A percentile compares a stretch with the other conserved stretches of the same genome.
These are phyloP conservation scores for Acropternis orthonyx DNA, from an alignment of 2,797 vertebrate species.

Conservation along the genomic window DNA sequence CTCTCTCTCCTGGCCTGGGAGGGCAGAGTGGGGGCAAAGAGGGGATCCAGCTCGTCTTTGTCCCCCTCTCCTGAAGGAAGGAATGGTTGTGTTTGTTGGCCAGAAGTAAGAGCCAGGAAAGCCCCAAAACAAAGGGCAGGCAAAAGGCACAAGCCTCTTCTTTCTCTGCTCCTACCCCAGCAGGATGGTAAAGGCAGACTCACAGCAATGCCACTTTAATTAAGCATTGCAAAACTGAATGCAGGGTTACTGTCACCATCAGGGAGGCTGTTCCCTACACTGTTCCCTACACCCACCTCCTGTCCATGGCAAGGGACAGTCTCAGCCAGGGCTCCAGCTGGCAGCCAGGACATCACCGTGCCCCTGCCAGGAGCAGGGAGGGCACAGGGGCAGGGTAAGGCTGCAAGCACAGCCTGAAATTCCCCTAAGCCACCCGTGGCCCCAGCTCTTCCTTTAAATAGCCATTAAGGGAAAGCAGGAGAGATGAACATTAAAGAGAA, in stretches of 20 bases:
- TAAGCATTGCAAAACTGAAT: not conserved
- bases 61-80: not conserved
- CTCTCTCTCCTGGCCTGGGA: not conserved
- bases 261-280: not conserved
- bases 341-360: not conserved
- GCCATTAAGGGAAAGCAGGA: slow-evolving; percentile 1
- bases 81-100: not conserved
- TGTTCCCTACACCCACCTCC: not conserved
- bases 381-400: not conserved
- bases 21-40: not conserved
- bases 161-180: not conserved
- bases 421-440: not conserved
- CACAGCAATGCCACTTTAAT: not conserved
- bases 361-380: not conserved
- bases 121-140: not conserved
- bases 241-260: not conserved
- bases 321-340: not conserved
- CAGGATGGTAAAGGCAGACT: not conserved
- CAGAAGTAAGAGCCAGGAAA: not conserved
- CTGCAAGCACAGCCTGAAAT: not conserved
- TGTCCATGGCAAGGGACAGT: not conserved
- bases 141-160: accelerated
- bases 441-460: slow-evolving; percentile 1
- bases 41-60: not conserved
- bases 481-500: not conserved